Evolutionary conservation across 2,888 invertebrate genomes (phyloP).

Genomic region (Coelogynopora nodosa): DNA sequence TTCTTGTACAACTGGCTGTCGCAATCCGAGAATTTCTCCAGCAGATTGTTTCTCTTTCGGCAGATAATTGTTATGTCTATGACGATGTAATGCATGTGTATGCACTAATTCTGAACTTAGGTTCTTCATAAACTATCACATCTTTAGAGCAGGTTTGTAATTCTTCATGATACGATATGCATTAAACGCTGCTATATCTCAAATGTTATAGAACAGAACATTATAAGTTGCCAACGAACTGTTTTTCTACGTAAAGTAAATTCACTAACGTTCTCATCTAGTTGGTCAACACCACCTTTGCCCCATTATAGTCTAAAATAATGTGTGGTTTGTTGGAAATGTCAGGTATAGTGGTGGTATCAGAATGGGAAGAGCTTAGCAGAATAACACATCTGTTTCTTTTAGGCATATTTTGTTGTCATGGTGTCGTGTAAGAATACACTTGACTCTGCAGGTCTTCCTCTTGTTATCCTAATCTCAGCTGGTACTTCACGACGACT

Average conservation of each 20-base stretch:
- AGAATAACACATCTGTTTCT: neutral
- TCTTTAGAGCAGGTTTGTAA: neutral
- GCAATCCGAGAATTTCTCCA: neutral
- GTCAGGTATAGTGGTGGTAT: neutral
- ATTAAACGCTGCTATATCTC: slow-evolving; percentile 1
- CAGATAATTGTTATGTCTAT: neutral
- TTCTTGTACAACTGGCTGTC: neutral
- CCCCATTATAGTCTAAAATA: neutral
- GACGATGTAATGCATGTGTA: neutral
- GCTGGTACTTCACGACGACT: neutral
- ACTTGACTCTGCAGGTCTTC: slow-evolving; percentile 3
- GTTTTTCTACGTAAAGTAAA: neutral
- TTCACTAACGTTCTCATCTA: neutral
- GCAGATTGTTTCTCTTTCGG: neutral
- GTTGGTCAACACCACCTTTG: slow-evolving; percentile 1
- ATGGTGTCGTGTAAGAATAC: slow-evolving; percentile 3
- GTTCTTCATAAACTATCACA: neutral
- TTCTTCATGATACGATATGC: neutral
- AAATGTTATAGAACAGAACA: neutral
- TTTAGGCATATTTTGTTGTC: neutral
- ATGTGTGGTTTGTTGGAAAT: neutral
- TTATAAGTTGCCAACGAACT: neutral
- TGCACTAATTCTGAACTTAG: neutral
- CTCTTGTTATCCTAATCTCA: neutral
- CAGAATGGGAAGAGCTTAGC: neutral